Evolutionary conservation across 2,797 vertebrate genomes (phyloP).

Genomic region (Astyanax mexicanus): DNA sequence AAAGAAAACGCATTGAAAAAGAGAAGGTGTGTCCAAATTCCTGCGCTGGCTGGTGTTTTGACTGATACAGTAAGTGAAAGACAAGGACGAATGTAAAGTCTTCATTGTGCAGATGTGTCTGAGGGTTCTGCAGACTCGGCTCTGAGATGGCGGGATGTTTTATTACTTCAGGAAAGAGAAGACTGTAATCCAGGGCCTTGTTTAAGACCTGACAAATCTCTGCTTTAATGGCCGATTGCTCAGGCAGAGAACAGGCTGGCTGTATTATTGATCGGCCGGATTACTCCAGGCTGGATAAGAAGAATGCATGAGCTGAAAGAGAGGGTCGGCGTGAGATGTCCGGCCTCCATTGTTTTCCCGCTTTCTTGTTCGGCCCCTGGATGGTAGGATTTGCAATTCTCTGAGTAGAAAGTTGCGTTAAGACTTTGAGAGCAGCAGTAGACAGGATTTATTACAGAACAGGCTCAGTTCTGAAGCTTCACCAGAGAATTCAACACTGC

Average conservation of each 20-base stretch:
- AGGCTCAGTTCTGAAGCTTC: neutral
- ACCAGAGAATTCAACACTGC: neutral
- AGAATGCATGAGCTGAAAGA: neutral
- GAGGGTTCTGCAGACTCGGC: neutral
- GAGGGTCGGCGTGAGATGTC: neutral
- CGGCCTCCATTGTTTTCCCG: neutral
- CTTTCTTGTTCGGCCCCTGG: neutral
- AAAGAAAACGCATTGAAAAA: too few species aligned
- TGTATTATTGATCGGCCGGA: conserved; percentile 5
- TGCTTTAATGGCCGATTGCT: conserved; percentile 17
- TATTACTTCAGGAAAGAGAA: conserved; percentile 7
- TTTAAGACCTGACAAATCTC: conserved; percentile 28
- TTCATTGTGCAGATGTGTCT: too few species aligned
- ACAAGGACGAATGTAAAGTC: too few species aligned
- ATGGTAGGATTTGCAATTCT: neutral
- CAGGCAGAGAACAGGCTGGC: neutral
- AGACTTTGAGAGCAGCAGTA: too few species aligned
- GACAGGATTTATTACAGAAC: neutral
- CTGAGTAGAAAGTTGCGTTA: neutral
- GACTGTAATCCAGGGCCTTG: conserved; percentile 25
- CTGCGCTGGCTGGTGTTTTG: too few species aligned
- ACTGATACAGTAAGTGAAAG: too few species aligned
- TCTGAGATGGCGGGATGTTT: neutral
- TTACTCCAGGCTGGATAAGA: conserved; percentile 16
- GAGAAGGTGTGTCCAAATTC: too few species aligned